Percentiles rank a stretch among this genome's conserved stretches.
Evolutionary conservation across 2,797 vertebrate genomes (phyloP).

Genomic region (Anniella stebbinsi): DNA sequence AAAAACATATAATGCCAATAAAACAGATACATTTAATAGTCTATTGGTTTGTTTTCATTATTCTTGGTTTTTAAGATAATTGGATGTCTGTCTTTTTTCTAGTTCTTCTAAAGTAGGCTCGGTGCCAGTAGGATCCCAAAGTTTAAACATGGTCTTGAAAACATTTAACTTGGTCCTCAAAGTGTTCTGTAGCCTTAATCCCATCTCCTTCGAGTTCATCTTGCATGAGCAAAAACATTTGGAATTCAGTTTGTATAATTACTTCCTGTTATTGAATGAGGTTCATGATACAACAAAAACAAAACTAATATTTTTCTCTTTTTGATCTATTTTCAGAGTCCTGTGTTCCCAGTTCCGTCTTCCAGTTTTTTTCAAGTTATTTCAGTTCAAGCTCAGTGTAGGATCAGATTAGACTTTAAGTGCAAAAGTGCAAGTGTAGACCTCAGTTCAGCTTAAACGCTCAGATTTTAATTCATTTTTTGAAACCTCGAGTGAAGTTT

Average conservation of each 20-base stretch:
- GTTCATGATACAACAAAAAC: slow-evolving; percentile 43
- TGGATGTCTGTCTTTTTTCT: slow-evolving; percentile 48
- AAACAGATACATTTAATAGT: slow-evolving; percentile 16
- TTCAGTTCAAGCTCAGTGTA: background rate
- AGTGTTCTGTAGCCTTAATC: background rate
- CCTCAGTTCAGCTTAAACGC: background rate
- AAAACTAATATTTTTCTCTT: slow-evolving; percentile 42
- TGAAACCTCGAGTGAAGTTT: background rate
- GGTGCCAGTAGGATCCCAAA: slow-evolving; percentile 47
- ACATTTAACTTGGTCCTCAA: slow-evolving; percentile 43
- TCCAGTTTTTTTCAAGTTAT: background rate
- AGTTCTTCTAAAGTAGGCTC: slow-evolving; percentile 45
- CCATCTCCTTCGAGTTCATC: background rate
- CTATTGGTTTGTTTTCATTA: slow-evolving; percentile 55
- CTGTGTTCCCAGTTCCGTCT: background rate
- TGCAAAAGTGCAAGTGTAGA: background rate
- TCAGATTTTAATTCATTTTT: background rate
- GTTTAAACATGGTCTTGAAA: slow-evolving; percentile 51
- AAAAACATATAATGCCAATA: no score
- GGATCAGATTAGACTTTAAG: background rate
- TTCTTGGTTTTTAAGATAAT: slow-evolving; percentile 44
- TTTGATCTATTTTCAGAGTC: slow-evolving; percentile 55
- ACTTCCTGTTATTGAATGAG: slow-evolving; percentile 46
- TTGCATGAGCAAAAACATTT: background rate
- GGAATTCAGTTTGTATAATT: slow-evolving; percentile 10